Evolutionary conservation across 2,888 invertebrate species (phyloP), one percentile per base, ranked within the genome.

Genomic region (Apamea epomidion): DNA sequence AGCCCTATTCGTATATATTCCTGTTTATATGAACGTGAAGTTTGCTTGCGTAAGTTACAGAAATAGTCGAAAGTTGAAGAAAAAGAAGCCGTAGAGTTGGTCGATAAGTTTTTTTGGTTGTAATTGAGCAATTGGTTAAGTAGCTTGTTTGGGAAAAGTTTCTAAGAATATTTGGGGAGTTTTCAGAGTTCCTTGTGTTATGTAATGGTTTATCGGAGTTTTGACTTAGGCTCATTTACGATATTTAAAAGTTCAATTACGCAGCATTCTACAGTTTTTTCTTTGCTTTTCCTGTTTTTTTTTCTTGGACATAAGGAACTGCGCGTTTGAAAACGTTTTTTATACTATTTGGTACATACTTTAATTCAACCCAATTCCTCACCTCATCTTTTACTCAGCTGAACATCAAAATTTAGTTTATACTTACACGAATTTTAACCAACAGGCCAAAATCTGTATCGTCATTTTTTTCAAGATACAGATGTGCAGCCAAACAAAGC

Each of bases 1-100:
- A 92, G 89, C 90, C 75, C 76, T 75, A 73, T 84, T 83, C 83
- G 74, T 86, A 75, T 87, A 74, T 84, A 79, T 84, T 65, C 81
- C 51, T 51, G 64, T 91, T 90, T 93, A 92, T 93, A 92, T 91
- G 90, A 90, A 90, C 86, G 84, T 70, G 48, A 80, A 84, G 70
- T 77, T 87, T 74, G 76, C 76, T 86, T 84, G 72, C 78, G 87
- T 72, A 81, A 76, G 62, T 74, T 70, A 65, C 58, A 62, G 73
- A 75, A 85, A 74, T 68, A 78, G 76, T 70, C 37, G 42, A 42
- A 86, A 78, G 62, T 84, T 82, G 16, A 69, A 72, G 68, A 37
- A 84, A 68, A 84, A 48, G 82, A 84, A 84, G 37, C 84, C 84
- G 37, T 84, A 51, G 54, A 83, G 25, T 45, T 51, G 21, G 58